Conservation (phyloP, 2,888 invertebrate species). For the Anagyrus pseudococci region DNA sequence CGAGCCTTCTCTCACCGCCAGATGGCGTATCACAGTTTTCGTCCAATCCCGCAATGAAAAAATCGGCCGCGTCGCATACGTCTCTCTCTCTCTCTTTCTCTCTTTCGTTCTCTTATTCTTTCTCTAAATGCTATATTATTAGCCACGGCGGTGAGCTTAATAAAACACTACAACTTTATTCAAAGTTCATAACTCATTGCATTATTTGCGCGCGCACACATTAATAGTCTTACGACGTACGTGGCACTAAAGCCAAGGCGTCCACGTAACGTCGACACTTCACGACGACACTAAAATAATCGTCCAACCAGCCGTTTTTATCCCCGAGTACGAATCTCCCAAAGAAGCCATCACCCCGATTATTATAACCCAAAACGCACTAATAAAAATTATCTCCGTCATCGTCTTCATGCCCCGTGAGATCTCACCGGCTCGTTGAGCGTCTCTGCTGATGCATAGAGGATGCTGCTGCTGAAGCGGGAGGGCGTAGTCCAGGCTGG, state of each 20-base stretch:
- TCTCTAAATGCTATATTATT: too few species aligned
- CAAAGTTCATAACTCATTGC: background rate
- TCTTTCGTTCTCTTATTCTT: too few species aligned
- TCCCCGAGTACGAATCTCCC: background rate
- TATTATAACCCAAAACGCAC: background rate
- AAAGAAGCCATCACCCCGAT: too few species aligned
- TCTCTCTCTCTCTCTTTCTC: too few species aligned
- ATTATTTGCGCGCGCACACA: background rate
- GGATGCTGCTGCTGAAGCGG: background rate
- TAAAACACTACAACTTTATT: too few species aligned
- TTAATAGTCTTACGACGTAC: too few species aligned
- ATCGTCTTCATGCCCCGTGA: background rate
- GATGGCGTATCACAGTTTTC: conserved; percentile 33
- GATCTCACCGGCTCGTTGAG: background rate
- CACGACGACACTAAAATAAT: too few species aligned
- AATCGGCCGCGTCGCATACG: conserved; percentile 11
- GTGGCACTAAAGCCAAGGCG: too few species aligned
- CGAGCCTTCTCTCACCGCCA: conserved; percentile 8
- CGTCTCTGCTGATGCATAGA: background rate
- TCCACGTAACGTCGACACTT: too few species aligned
- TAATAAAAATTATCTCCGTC: background rate
- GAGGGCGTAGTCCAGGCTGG: background rate
- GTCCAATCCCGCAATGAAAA: conserved; percentile 22
- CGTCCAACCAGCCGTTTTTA: too few species aligned
- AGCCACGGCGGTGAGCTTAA: too few species aligned